phyloP scores from a whole-genome alignment of 2,888 invertebrate genomes.

The Parnassius glacialis region DNA sequence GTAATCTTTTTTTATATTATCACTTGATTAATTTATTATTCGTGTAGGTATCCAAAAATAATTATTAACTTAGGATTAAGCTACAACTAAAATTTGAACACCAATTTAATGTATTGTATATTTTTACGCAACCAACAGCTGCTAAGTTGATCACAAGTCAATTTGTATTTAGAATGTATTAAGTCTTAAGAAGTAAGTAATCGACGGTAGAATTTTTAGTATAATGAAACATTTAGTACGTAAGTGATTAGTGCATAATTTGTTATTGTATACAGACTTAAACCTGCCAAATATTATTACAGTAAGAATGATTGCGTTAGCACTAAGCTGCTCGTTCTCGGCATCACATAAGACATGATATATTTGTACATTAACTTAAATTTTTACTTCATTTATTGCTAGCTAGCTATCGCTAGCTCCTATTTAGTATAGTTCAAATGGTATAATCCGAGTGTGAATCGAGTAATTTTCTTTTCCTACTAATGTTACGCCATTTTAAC shows the following conservation, averaged over 20 bases:
- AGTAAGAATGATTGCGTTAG: constrained; percentile 47
- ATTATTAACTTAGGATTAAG: constrained; percentile 21
- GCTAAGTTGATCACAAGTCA: constrained; percentile 15
- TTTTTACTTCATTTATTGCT: no score
- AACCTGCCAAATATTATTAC: constrained; percentile 69
- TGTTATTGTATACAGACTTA: constrained; percentile 45
- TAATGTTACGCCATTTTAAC: no score
- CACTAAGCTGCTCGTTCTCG: constrained; percentile 35
- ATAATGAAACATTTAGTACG: constrained; percentile 18
- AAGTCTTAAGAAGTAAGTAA: background rate
- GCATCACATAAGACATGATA: background rate
- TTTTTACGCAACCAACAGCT: constrained; percentile 20
- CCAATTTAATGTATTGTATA: constrained; percentile 48
- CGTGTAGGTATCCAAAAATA: constrained; percentile 31
- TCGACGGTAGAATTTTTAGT: constrained; percentile 19
- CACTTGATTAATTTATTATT: constrained; percentile 28
- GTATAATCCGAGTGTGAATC: constrained; percentile 7
- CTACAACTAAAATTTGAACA: constrained; percentile 50
- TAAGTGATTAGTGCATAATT: constrained; percentile 31
- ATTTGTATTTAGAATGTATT: constrained; percentile 11
- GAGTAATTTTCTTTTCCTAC: background rate
- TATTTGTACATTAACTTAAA: no score
- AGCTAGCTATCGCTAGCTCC: no score
- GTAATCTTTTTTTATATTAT: constrained; percentile 25
- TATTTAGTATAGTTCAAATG: no score